These are phyloP conservation scores for Bothrops jararaca DNA, from an alignment of 2,113 vertebrate species.

Conservation along the genomic window DNA sequence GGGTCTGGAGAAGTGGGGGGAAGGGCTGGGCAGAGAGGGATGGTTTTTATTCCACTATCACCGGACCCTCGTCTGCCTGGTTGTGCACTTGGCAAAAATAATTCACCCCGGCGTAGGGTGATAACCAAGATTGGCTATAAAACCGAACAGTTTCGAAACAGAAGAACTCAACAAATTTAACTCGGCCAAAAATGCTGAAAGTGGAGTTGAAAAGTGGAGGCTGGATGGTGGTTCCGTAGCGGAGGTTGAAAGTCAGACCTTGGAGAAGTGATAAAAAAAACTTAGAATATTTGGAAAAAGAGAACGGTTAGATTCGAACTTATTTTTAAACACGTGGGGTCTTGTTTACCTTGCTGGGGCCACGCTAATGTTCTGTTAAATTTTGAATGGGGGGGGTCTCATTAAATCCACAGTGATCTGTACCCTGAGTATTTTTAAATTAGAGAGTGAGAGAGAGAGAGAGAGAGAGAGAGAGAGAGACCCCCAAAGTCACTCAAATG, in stretches of 20 bases:
- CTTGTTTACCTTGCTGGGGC: not conserved
- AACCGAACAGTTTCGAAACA: constrained; percentile 11
- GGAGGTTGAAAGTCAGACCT: not conserved
- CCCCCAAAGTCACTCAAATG: not conserved
- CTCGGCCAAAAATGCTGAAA: not conserved
- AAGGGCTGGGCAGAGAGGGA: not conserved
- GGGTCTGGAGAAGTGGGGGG: constrained; percentile 30
- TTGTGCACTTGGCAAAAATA: constrained; percentile 56
- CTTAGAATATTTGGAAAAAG: too few species aligned
- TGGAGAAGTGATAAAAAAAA: not conserved
- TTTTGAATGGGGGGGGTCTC: not conserved
- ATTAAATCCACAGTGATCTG: not conserved
- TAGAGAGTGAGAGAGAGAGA: too few species aligned
- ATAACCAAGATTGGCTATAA: not conserved
- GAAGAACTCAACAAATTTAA: not conserved
- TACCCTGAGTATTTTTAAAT: not conserved
- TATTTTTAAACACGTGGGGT: not conserved
- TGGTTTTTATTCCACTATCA: constrained; percentile 45
- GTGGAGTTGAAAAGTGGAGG: not conserved
- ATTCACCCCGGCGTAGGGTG: constrained; percentile 50
- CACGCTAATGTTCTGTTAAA: not conserved
- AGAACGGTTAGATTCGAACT: not conserved
- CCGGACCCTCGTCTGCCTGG: constrained; percentile 34
- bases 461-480: too few species aligned
- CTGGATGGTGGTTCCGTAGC: not conserved